Base-by-base conservation (phyloP, 2,888 invertebrate genomes). In the Margaritifera margaritifera region DNA sequence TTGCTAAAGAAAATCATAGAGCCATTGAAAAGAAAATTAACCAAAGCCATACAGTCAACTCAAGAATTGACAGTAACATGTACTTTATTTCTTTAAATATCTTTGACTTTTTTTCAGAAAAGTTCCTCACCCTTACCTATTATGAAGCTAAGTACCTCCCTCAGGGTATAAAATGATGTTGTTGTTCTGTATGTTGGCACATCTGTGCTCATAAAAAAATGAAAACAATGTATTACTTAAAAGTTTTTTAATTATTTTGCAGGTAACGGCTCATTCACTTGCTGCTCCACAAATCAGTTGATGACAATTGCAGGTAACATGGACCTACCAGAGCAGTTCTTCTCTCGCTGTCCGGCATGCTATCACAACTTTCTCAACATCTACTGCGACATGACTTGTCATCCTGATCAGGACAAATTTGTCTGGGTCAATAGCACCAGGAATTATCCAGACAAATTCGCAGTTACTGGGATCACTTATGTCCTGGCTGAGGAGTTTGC, bases 271-370 rank as follows among this genome's bases (percentile, higher is more conserved):
- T 74, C 80, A 0, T 27, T 69, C 53, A 81, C 83, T 18, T 90
- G 90, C 71, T 90, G 90, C 69, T 74, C 77, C 24, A 71, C 81
- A 0, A 54, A 72, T 11, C 90, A 90, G 66, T 54, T 90, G 1
- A 18, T 68, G 4, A 84, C 83, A 15, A 66, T 90, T n/a, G 75
- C 81, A 8, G 64, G 65, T 6, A 87, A 84, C 71, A 90, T 95
- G 75, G 77, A 88, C 3, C 89, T 93, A 73, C 94, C 94, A 0
- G 93, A 93, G 59, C 92, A 92, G 88, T 91, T 97, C 72, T 78
- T 98, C 50, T 91, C 91, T 56, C 91, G 96, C 66, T 99, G 98
- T 89, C 97, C 97, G 0, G 93, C 95, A 0, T 99, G 98, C 89
- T 92, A 94, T 90, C 92, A 92, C 78, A 98, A 98, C 91, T 94